Conservation (phyloP, 2,888 invertebrate genomes). For the Metallyticus violacea region DNA sequence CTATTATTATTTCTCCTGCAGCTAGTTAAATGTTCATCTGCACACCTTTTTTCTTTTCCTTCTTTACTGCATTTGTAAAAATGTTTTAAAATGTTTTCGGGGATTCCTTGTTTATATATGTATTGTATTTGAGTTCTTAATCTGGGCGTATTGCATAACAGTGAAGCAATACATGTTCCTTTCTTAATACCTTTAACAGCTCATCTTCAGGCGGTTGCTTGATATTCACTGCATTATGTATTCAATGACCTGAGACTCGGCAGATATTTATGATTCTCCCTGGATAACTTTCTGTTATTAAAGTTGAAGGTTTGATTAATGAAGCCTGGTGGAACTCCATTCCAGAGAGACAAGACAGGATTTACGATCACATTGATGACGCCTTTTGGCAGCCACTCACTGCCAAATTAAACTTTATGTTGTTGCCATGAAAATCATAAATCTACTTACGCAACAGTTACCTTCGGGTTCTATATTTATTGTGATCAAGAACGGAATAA, state of each 20-base stretch:
- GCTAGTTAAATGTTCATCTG: too few relatives aligned
- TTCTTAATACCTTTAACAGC: too few relatives aligned
- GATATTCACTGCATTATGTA: not conserved
- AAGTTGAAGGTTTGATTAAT: not conserved
- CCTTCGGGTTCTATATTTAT: not conserved
- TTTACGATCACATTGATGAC: not conserved
- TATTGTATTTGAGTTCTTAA: too few relatives aligned
- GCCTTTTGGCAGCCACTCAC: not conserved
- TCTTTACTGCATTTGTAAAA: too few relatives aligned
- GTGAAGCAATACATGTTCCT: too few relatives aligned
- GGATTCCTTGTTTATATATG: too few relatives aligned
- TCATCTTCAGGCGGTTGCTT: not conserved
- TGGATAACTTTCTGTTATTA: not conserved
- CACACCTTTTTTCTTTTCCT: too few relatives aligned
- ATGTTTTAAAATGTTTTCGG: too few relatives aligned
- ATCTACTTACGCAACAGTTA: not conserved
- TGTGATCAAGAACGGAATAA: not conserved
- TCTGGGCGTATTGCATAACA: too few relatives aligned
- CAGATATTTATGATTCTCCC: not conserved
- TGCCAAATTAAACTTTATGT: not conserved
- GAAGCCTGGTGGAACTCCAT: not conserved
- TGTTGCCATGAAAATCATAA: not conserved
- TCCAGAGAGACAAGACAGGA: not conserved
- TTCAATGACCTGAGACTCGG: not conserved
- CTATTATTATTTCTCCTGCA: too few relatives aligned